phyloP scores from a whole-genome alignment of 2,797 vertebrate species.

The Spinus olivaceus region DNA sequence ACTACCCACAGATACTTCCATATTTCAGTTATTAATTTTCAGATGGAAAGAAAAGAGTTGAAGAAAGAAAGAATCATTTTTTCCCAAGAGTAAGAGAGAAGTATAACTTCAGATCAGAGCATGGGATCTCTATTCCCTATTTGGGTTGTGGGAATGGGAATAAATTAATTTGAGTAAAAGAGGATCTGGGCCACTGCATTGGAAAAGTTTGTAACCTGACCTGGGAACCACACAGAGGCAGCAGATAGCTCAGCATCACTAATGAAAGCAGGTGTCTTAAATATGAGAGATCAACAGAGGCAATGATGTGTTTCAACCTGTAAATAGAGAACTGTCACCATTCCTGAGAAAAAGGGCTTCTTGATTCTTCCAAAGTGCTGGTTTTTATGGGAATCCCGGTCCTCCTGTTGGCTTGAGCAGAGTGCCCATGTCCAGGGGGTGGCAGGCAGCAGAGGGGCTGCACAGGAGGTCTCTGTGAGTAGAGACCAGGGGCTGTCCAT shows the following conservation, averaged over 20 bases:
- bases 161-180: not conserved
- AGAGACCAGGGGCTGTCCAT: not conserved
- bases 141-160: not conserved
- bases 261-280: not conserved
- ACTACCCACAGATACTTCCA: not conserved
- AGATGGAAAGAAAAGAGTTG: not conserved
- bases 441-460: not conserved
- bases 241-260: not conserved
- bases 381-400: not conserved
- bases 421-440: accelerated
- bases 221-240: not conserved
- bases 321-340: not conserved
- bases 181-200: not conserved
- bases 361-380: accelerated
- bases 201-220: conserved; percentile 3
- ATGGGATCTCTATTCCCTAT: not conserved
- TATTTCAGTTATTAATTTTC: not conserved
- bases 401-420: not conserved
- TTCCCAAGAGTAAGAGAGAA: not conserved
- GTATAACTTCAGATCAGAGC: not conserved
- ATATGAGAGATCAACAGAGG: not conserved
- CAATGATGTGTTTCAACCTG: not conserved
- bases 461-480: not conserved
- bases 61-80: not conserved
- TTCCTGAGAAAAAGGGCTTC: not conserved